A percentile compares a stretch with the other conserved stretches of the same genome.
These are phyloP conservation scores for Callyntrura sp. DNA, from an alignment of 2,888 invertebrate species.

Conservation along the genomic window DNA sequence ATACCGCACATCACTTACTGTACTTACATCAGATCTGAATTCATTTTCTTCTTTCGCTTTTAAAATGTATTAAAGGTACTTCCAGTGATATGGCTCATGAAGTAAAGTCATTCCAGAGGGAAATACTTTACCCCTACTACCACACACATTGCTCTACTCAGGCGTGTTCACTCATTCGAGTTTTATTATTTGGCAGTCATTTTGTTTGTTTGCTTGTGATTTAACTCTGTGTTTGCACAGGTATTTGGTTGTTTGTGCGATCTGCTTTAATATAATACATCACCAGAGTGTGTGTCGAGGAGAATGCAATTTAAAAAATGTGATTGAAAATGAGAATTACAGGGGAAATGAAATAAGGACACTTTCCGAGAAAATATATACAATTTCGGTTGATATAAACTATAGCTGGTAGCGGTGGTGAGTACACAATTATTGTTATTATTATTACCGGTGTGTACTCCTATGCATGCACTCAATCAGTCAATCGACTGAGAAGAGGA, in stretches of 20 bases:
- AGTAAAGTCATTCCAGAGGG: constrained; percentile 47
- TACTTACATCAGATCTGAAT: constrained; percentile 39
- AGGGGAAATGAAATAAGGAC: constrained; percentile 5
- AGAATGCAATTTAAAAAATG: constrained; percentile 51
- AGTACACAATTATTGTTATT: constrained; percentile 36
- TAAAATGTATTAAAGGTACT: constrained; percentile 50
- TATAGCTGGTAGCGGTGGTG: too few relatives aligned
- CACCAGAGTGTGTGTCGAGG: not conserved
- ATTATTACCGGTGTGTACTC: not conserved
- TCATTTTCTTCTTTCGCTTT: constrained; percentile 27
- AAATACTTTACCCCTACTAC: not conserved
- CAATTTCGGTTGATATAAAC: not conserved
- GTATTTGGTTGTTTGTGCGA: constrained; percentile 19
- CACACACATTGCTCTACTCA: too few relatives aligned
- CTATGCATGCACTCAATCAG: constrained; percentile 7
- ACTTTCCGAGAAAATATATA: constrained; percentile 23
- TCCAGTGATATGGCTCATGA: constrained; percentile 45
- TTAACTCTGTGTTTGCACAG: constrained; percentile 37
- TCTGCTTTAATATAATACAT: constrained; percentile 4
- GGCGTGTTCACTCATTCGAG: not conserved
- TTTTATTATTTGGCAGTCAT: constrained; percentile 41
- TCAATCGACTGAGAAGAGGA: constrained; percentile 14
- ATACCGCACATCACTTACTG: constrained; percentile 18
- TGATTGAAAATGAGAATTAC: constrained; percentile 48
- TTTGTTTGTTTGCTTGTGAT: constrained; percentile 48